Percentiles rank a stretch among this genome's conserved stretches.
These are phyloP conservation scores for Hippolais icterina DNA, from an alignment of 2,113 vertebrate species.

Conservation along the genomic window DNA sequence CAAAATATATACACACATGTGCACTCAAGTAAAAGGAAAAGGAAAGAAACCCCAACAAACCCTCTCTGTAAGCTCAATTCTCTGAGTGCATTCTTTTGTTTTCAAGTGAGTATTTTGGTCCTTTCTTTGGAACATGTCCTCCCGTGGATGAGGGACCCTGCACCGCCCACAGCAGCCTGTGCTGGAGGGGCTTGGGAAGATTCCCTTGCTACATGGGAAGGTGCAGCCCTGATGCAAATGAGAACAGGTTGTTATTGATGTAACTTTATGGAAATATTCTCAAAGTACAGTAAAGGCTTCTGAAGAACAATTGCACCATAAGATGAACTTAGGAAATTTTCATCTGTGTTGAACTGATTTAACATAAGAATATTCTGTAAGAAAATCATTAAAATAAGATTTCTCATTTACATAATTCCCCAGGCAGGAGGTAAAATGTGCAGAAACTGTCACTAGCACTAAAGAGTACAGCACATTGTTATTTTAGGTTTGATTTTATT, in stretches of 20 bases:
- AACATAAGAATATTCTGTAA: background rate
- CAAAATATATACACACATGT: conserved; percentile 19
- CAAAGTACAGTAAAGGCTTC: background rate
- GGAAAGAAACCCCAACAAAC: conserved; percentile 22
- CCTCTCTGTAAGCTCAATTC: background rate
- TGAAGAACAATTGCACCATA: background rate
- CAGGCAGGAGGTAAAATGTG: background rate
- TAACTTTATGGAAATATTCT: background rate
- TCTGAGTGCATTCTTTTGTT: background rate
- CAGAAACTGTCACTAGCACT: background rate
- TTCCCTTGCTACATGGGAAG: background rate
- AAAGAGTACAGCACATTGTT: background rate
- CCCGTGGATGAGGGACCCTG: background rate
- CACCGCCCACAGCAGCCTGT: background rate
- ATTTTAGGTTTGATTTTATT: background rate
- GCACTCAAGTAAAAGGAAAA: conserved; percentile 13
- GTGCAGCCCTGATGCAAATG: background rate
- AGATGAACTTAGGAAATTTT: background rate
- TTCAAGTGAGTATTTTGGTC: conserved; percentile 4
- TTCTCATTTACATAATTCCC: background rate
- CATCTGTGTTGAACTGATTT: background rate
- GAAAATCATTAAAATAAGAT: background rate
- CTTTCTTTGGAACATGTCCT: conserved; percentile 21
- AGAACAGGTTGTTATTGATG: background rate
- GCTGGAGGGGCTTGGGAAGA: background rate